These are phyloP conservation scores for Sipunculus nudus DNA, from an alignment of 2,888 invertebrate species.

Conservation along the genomic window DNA sequence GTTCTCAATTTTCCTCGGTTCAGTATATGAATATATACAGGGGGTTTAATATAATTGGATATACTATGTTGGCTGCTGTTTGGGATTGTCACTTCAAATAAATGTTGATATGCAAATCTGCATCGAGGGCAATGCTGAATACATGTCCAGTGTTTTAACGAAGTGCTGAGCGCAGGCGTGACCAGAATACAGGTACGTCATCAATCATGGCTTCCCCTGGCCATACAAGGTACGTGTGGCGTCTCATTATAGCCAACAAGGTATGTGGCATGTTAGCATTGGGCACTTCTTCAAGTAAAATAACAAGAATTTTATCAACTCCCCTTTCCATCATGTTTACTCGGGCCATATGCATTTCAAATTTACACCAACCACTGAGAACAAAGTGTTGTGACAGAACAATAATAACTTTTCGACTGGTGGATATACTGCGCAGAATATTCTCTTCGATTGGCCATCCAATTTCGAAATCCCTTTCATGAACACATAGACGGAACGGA, in stretches of 20 bases:
- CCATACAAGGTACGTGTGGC: background rate
- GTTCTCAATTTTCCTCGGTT: too few relatives aligned
- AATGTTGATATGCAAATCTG: too few relatives aligned
- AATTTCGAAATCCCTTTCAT: background rate
- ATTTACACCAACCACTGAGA: slow-evolving; percentile 2
- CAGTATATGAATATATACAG: too few relatives aligned
- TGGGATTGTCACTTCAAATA: too few relatives aligned
- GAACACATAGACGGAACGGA: background rate
- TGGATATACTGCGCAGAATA: background rate
- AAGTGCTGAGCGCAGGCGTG: too few relatives aligned
- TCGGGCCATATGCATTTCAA: background rate
- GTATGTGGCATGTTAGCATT: background rate
- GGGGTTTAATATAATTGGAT: too few relatives aligned
- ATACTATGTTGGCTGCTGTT: too few relatives aligned
- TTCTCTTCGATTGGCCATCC: slow-evolving; percentile 5
- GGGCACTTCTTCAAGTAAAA: background rate
- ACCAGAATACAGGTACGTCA: too few relatives aligned
- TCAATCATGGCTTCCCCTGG: too few relatives aligned
- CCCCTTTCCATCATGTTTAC: background rate
- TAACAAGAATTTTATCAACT: background rate
- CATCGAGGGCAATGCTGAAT: too few relatives aligned
- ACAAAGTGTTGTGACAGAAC: background rate
- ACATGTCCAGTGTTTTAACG: too few relatives aligned
- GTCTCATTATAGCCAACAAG: background rate
- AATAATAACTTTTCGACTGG: background rate